Evolutionary conservation across 2,797 vertebrate genomes (phyloP), one percentile per base, ranked within the genome.

Genomic region (Malurus splendens): DNA sequence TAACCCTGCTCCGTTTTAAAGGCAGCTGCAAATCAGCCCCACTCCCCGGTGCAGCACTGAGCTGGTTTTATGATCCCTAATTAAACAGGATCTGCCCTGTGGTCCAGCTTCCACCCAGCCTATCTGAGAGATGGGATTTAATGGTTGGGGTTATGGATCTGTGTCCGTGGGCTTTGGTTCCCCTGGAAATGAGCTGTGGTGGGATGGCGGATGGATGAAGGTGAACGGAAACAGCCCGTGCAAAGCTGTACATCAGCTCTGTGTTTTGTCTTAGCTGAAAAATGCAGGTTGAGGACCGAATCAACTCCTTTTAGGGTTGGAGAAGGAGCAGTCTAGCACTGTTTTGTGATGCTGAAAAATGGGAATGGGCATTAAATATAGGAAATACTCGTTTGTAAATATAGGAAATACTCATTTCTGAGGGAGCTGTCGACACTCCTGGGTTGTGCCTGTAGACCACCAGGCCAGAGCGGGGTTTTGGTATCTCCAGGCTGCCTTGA

Each of bases 61-160:
- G 90, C 66, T 5, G 56, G 12, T 93, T 95, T 96, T 94, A 94
- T 1, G 91, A 93, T 86, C 77, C 55, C 90, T 93, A 95, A 96
- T 95, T 95, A 96, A 96, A 93, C 79, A 67, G 86, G 94, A 91
- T 72, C 92, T 96, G 92, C 91, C 93, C 95, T 70, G 86, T 80
- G 79, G 78, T 94, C 91, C 91, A 30, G 91, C 81, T 93, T 93
- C 86, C 93, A 89, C 93, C 94, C 89, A 94, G 78, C 66, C 79
- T 78, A 84, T 94, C 89, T 50, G 22, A 79, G 33, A 67, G 90
- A 68, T 62, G 93, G 90, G 90, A n/a, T 94, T 93, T 93, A 91
- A 94, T 73, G 70, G 85, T 60, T 8, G 3, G 14, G 88, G 75
- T 90, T 92, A 86, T 84, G 81, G 51, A 72, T 89, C 81, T 82